A percentile compares a stretch with the other conserved stretches of the same genome.
Conservation (phyloP, 1,140 invertebrate genomes). For the Vanessa atalanta region DNA sequence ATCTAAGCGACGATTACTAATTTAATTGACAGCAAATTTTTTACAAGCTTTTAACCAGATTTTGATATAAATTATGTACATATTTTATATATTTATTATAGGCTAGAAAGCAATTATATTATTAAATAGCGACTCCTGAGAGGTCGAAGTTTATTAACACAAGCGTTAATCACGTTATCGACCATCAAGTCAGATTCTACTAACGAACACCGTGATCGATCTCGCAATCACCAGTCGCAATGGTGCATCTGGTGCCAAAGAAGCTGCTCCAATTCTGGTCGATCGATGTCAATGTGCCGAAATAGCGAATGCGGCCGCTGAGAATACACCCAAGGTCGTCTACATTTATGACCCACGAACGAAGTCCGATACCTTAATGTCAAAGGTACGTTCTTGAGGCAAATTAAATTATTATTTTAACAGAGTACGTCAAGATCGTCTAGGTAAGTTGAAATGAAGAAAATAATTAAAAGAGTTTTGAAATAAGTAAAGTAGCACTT, state of each 20-base stretch:
- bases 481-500: too few relatives aligned
- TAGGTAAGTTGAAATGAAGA: too few relatives aligned
- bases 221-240: conserved; percentile 51
- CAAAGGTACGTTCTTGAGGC: conserved; percentile 34
- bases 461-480: too few relatives aligned
- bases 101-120: neutral
- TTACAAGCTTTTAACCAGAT: neutral
- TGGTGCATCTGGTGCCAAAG: conserved; percentile 63
- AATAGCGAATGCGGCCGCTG: conserved; percentile 53
- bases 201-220: conserved; percentile 36
- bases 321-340: conserved; percentile 36
- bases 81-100: too few relatives aligned
- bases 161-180: neutral
- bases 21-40: neutral
- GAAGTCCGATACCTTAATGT: conserved; percentile 37
- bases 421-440: too few relatives aligned
- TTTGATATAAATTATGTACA: neutral
- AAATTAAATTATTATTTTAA: conserved; percentile 2
- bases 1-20: conserved; percentile 11
- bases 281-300: conserved; percentile 64
- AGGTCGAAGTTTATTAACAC: neutral
- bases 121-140: neutral
- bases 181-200: neutral
- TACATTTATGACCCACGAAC: conserved; percentile 35
- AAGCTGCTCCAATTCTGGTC: conserved; percentile 61